Evolutionary conservation across 2,888 invertebrate genomes (phyloP), one percentile per base, ranked within the genome.

Genomic region (Micoletzkya japonica): DNA sequence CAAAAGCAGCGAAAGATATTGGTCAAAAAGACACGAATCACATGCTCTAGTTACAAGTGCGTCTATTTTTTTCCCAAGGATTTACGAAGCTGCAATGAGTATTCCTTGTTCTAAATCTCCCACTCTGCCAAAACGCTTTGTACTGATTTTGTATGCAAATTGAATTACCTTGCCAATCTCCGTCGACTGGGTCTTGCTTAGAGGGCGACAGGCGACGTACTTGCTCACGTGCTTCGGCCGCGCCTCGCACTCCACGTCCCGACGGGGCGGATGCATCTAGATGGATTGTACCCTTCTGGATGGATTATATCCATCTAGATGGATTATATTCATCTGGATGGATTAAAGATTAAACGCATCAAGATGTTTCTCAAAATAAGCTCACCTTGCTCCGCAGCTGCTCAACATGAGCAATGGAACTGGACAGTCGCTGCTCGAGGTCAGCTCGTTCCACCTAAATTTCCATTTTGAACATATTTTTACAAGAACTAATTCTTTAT

Each of bases 221-320:
- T 84, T 84, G 73, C 75, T 83, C 28, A 74, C 73, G 26, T 75
- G 74, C 52, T 78, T 70, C 17, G 84, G 84, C 28, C 71, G 73
- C 2, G 82, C 84, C 64, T 83, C 82, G 54, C 80, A 80, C 74
- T 82, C 79, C 2, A 77, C 84, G 67, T 84, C 84, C 30, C 81
- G 67, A 7, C 73, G 70, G 2, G 80, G 74, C 37, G 74, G 74
- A 44, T 82, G 81, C 24, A 78, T 50, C 81, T 82, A 39, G 20
- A 60, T 0, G n/a, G n/a, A 39, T 6, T 39, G 39, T 39, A 10
- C 17, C 17, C 39, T 39, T 39, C 7, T 17, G 17, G 17, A 17
- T 39, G 7, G 10, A 39, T 10, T n/a, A n/a, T n/a, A 52, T n/a
- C 4, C 24, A 52, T 52, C 24, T 52, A 52, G 26, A 52, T 14